phyloP scores from a whole-genome alignment of 2,888 invertebrate species.

The Pimpla rufipes region DNA sequence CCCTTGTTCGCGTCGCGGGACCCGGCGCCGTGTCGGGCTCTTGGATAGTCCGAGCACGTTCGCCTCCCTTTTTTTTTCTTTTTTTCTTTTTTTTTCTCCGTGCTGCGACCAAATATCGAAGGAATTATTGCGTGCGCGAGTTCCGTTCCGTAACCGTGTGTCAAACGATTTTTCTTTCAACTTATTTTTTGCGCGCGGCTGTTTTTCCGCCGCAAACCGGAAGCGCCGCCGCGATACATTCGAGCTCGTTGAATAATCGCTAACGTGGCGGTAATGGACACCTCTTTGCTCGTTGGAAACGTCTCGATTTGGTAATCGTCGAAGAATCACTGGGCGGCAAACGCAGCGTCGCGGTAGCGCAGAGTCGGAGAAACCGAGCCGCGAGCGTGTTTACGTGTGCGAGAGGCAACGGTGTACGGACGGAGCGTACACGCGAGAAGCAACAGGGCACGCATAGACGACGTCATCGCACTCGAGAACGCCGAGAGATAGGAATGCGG shows the following conservation, averaged over 20 bases:
- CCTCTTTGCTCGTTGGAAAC: neutral
- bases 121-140: slow-evolving; percentile 43
- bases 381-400: neutral
- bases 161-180: neutral
- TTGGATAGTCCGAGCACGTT: slow-evolving; percentile 24
- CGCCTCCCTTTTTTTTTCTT: neutral
- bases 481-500: slow-evolving; percentile 63
- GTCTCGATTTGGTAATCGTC: slow-evolving; percentile 19
- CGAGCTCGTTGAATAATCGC: neutral
- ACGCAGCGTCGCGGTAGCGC: neutral
- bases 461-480: slow-evolving; percentile 54
- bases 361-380: neutral
- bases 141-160: slow-evolving; percentile 27
- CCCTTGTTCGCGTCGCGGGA: neutral
- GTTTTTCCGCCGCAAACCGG: neutral
- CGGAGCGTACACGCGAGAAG: slow-evolving; percentile 31
- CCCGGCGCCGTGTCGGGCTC: neutral
- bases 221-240: slow-evolving; percentile 1
- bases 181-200: neutral
- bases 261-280: neutral
- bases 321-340: neutral
- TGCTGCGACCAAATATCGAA: slow-evolving; percentile 32
- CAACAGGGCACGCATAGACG: slow-evolving; percentile 59
- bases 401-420: neutral
- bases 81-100: slow-evolving; percentile 3